Percentiles rank a stretch among this genome's conserved stretches.
Conservation (phyloP, 2,113 vertebrate genomes). For the Psammodynastes pulverulentus region DNA sequence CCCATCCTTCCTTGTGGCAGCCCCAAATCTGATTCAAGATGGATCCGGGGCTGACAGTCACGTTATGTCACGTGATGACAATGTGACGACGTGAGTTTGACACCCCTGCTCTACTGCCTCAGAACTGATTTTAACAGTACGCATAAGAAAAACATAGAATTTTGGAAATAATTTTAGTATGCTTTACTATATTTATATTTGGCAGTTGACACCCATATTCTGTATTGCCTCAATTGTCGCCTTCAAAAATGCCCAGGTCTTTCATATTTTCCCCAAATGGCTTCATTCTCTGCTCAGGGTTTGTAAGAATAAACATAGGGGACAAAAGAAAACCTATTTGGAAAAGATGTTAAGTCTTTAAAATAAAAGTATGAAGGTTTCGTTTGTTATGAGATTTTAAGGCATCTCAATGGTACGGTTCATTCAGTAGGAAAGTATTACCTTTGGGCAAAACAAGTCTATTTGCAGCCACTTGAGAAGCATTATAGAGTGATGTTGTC, state of each 20-base stretch:
- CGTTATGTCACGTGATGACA: no score
- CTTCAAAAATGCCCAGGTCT: not conserved
- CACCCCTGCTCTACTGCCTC: no score
- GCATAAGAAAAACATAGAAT: not conserved
- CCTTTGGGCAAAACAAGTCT: slow-evolving; percentile 31
- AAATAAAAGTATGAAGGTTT: slow-evolving; percentile 35
- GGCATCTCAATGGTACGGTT: slow-evolving; percentile 53
- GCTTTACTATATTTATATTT: not conserved
- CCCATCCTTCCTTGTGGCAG: no score
- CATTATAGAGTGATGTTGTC: slow-evolving; percentile 29
- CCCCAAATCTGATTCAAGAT: no score
- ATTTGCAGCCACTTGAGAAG: slow-evolving; percentile 25
- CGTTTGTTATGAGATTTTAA: slow-evolving; percentile 53
- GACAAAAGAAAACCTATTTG: slow-evolving; percentile 9
- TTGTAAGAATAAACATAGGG: slow-evolving; percentile 12
- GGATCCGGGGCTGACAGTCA: no score
- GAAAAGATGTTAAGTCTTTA: slow-evolving; percentile 41
- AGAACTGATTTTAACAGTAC: not conserved
- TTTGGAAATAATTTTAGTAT: not conserved
- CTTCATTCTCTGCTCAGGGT: not conserved
- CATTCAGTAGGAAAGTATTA: slow-evolving; percentile 53
- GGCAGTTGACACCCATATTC: not conserved
- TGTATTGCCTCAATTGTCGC: not conserved
- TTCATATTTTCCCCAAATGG: not conserved
- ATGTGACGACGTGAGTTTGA: no score